Evolutionary conservation across 2,113 vertebrate species (phyloP).

Genomic region (Ctenodactylus gundi): DNA sequence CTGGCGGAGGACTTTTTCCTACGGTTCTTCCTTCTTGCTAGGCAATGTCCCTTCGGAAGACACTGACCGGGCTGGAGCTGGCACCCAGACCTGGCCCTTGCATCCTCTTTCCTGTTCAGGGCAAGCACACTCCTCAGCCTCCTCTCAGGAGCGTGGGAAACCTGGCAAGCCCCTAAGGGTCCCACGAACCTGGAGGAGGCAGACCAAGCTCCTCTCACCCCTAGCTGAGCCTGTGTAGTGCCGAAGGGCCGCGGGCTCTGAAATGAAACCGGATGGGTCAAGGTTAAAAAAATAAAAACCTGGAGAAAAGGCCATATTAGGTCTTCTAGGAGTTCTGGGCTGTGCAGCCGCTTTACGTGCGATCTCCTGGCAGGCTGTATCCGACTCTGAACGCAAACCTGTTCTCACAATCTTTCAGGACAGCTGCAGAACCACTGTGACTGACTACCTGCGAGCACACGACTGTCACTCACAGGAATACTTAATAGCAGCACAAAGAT

Average conservation of each 20-base stretch:
- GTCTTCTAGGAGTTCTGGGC: neutral
- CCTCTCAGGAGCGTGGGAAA: neutral
- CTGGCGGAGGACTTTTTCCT: neutral
- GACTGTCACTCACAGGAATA: too few relatives aligned
- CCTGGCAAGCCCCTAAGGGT: neutral
- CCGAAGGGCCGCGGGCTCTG: neutral
- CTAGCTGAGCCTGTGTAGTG: neutral
- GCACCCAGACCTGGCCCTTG: neutral
- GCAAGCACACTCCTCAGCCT: neutral
- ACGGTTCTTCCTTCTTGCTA: neutral
- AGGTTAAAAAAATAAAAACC: neutral
- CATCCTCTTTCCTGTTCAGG: neutral
- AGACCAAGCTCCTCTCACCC: neutral
- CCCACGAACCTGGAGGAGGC: neutral
- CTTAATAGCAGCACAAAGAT: neutral
- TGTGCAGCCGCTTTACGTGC: neutral
- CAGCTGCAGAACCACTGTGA: neutral
- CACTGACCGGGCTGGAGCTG: neutral
- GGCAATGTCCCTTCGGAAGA: neutral
- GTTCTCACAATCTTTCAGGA: neutral
- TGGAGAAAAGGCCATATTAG: neutral
- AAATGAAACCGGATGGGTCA: neutral
- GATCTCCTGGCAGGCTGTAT: neutral
- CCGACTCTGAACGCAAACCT: neutral
- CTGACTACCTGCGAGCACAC: neutral